Conservation (phyloP, 2,797 vertebrate genomes). For the Danio tinwini region DNA sequence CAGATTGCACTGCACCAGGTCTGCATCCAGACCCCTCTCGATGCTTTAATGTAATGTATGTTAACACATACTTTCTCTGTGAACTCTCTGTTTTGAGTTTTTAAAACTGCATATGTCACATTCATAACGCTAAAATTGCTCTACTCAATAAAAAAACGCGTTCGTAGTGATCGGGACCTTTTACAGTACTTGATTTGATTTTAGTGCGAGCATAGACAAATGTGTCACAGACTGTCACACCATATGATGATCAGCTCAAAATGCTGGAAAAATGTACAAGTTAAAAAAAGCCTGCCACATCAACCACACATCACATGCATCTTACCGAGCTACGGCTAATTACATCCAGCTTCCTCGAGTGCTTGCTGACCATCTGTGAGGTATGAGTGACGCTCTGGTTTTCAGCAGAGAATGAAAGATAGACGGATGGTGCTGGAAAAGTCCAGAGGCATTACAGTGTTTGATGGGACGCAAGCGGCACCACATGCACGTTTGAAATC, state of each 20-base stretch:
- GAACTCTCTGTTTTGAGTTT: too few species aligned
- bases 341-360: slow-evolving; percentile 43
- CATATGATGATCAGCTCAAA: slow-evolving; percentile 1
- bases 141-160: too few species aligned
- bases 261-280: background rate
- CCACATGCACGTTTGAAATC: slow-evolving; percentile 56
- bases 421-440: slow-evolving; percentile 1
- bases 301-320: slow-evolving; percentile 11
- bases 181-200: background rate
- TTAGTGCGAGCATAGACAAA: background rate
- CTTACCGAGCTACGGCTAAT: slow-evolving; percentile 33
- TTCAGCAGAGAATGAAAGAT: slow-evolving; percentile 17
- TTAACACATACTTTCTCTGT: too few species aligned
- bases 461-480: slow-evolving; percentile 47
- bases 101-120: too few species aligned
- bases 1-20: too few species aligned
- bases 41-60: too few species aligned
- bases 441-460: slow-evolving; percentile 40
- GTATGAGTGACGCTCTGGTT: background rate
- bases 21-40: too few species aligned
- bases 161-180: too few species aligned
- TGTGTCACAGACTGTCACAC: slow-evolving; percentile 17
- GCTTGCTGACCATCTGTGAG: slow-evolving; percentile 50
- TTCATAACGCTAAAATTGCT: too few species aligned
- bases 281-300: background rate